phyloP scores from a whole-genome alignment of 1,140 invertebrate species.

The Drosophila varians region DNA sequence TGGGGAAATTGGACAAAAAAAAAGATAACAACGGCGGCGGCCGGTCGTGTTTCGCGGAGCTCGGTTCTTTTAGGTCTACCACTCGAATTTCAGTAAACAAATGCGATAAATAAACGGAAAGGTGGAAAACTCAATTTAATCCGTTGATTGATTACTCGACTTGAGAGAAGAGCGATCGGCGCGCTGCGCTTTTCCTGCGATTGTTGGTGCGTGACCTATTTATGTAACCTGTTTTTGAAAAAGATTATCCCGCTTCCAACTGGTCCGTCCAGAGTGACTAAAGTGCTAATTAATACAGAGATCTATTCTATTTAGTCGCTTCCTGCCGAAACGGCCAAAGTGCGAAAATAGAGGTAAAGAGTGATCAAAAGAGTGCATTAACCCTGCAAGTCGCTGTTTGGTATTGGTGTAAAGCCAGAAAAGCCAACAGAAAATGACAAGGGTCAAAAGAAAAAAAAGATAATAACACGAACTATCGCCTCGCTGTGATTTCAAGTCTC shows the following conservation, averaged over 20 bases:
- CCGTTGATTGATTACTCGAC: neutral
- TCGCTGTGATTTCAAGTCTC: slow-evolving; percentile 10
- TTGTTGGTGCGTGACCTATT: slow-evolving; percentile 79
- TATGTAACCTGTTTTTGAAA: slow-evolving; percentile 79
- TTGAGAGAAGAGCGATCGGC: slow-evolving; percentile 34
- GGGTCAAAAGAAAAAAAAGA: slow-evolving; percentile 37
- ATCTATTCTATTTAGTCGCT: slow-evolving; percentile 15
- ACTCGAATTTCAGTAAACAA: slow-evolving; percentile 1
- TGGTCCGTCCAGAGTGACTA: slow-evolving; percentile 21
- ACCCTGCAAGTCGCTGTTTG: slow-evolving; percentile 50
- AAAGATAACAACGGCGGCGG: neutral
- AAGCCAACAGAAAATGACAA: slow-evolving; percentile 49
- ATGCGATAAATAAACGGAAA: neutral
- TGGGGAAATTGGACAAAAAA: neutral
- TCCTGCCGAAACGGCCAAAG: slow-evolving; percentile 24
- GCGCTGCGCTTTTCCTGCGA: slow-evolving; percentile 58
- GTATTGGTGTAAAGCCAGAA: slow-evolving; percentile 49
- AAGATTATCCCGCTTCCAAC: slow-evolving; percentile 65
- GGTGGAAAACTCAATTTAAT: neutral
- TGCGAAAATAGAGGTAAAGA: slow-evolving; percentile 41
- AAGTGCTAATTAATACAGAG: slow-evolving; percentile 29
- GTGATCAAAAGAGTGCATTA: slow-evolving; percentile 68
- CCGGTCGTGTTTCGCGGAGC: slow-evolving; percentile 25
- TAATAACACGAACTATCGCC: neutral
- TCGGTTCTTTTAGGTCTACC: neutral